Percentiles rank a stretch among this genome's conserved stretches.
phyloP scores from a whole-genome alignment of 2,888 invertebrate genomes.

The Lordiphosa fenestrarum region DNA sequence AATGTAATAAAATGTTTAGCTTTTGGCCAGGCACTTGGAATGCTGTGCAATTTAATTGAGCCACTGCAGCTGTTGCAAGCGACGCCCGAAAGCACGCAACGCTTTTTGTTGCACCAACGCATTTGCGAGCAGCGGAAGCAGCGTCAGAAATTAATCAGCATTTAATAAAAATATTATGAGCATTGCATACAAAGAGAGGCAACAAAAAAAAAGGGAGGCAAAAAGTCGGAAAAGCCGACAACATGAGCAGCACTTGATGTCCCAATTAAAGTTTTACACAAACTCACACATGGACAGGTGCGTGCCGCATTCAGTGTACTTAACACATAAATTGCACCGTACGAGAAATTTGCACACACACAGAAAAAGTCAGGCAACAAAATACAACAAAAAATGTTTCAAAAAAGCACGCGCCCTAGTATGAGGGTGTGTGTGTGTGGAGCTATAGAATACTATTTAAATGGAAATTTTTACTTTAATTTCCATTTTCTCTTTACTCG shows the following conservation, averaged over 20 bases:
- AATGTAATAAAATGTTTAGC: slow-evolving; percentile 63
- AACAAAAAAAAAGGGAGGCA: no score
- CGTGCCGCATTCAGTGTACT: slow-evolving; percentile 54
- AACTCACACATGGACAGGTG: slow-evolving; percentile 39
- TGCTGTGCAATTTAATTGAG: slow-evolving; percentile 64
- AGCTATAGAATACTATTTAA: background rate
- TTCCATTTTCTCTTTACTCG: no score
- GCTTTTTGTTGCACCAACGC: slow-evolving; percentile 25
- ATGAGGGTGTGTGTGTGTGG: background rate
- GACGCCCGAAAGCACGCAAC: slow-evolving; percentile 59
- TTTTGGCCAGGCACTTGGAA: slow-evolving; percentile 40
- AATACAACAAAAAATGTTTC: slow-evolving; percentile 32
- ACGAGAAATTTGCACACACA: slow-evolving; percentile 53
- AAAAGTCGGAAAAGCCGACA: slow-evolving; percentile 15
- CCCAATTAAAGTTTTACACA: slow-evolving; percentile 69
- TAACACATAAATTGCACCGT: slow-evolving; percentile 57
- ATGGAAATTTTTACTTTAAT: background rate
- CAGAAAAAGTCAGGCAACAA: slow-evolving; percentile 35
- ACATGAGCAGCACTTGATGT: slow-evolving; percentile 57
- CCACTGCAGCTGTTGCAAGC: slow-evolving; percentile 39
- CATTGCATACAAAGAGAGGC: slow-evolving; percentile 34
- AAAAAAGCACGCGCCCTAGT: slow-evolving; percentile 16
- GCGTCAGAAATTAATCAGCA: slow-evolving; percentile 64
- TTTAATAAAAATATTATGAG: slow-evolving; percentile 72
- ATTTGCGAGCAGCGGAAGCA: slow-evolving; percentile 26